A percentile compares a stretch with the other conserved stretches of the same genome.
Conservation (phyloP, 2,113 vertebrate species). For the Rhineura floridana region DNA sequence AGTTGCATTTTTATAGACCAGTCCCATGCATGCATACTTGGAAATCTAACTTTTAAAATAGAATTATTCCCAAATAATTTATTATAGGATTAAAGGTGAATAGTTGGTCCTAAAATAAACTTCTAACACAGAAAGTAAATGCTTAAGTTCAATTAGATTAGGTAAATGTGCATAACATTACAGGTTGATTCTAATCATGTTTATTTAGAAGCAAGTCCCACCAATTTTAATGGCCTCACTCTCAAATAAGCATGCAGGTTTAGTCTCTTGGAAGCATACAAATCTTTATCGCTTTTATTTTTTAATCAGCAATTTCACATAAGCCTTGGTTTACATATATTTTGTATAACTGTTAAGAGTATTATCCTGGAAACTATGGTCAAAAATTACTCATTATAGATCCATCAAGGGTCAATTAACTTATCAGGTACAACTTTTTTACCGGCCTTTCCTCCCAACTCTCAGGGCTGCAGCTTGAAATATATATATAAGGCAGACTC, state of each 20-base stretch:
- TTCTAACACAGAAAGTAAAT: neutral
- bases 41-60: neutral
- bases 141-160: neutral
- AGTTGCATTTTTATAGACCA: neutral
- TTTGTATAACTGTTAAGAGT: neutral
- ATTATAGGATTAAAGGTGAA: neutral
- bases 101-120: neutral
- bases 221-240: neutral
- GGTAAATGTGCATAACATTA: neutral
- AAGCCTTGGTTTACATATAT: neutral
- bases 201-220: neutral
- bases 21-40: neutral
- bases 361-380: neutral
- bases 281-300: neutral
- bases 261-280: slow-evolving; percentile 1
- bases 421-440: neutral
- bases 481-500: too few relatives aligned
- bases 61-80: neutral
- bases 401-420: too few relatives aligned
- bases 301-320: neutral
- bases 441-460: neutral
- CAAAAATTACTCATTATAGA: neutral
- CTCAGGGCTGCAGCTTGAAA: neutral
- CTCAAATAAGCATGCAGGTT: neutral
- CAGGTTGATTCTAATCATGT: neutral